A percentile compares a stretch with the other conserved stretches of the same genome.
phyloP scores from a whole-genome alignment of 2,797 vertebrate species.

The Fistularia tabacaria region DNA sequence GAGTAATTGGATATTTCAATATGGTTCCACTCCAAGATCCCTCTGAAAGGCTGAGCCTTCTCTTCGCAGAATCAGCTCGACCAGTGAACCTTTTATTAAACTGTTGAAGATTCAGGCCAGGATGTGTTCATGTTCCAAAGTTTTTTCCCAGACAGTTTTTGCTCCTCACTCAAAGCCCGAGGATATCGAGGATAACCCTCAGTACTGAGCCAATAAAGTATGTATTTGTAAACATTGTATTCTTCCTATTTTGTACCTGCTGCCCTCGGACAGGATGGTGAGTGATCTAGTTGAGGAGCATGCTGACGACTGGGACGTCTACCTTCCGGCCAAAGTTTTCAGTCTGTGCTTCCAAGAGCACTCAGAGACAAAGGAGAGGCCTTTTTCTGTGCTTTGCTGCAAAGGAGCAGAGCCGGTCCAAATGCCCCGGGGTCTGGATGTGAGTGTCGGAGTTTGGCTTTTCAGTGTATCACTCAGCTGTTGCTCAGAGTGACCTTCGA shows the following conservation, averaged over 20 bases:
- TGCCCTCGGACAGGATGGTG: constrained; percentile 61
- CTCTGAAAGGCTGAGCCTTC: too few species aligned
- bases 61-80: too few species aligned
- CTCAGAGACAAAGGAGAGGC: constrained; percentile 57
- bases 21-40: too few species aligned
- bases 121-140: too few species aligned
- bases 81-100: too few species aligned
- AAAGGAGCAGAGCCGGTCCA: constrained; percentile 30
- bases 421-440: constrained; percentile 43
- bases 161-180: too few species aligned
- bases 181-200: too few species aligned
- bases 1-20: too few species aligned
- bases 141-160: too few species aligned
- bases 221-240: too few species aligned
- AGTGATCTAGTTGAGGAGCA: constrained; percentile 59
- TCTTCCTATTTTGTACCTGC: neutral
- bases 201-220: too few species aligned
- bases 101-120: too few species aligned
- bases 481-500: constrained; percentile 2
- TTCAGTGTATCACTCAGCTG: neutral
- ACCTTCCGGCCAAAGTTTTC: constrained; percentile 68
- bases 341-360: constrained; percentile 69
- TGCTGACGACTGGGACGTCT: constrained; percentile 66
- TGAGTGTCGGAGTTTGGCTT: constrained; percentile 15
- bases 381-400: constrained; percentile 65